Conservation (phyloP, 2,113 vertebrate species). For the Setophaga petechia region DNA sequence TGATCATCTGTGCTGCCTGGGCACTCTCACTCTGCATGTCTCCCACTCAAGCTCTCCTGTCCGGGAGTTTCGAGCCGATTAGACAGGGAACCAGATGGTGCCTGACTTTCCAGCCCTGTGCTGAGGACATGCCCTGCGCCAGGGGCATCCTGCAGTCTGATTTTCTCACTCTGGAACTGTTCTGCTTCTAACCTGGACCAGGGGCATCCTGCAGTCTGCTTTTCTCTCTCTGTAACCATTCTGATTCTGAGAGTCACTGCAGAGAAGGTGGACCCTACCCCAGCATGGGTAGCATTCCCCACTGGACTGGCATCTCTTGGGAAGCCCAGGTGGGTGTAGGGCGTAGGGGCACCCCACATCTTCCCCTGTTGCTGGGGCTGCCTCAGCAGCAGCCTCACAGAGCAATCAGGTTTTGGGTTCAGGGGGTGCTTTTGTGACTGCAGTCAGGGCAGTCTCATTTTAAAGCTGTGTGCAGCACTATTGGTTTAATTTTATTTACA, state of each 20-base stretch:
- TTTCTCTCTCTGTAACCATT: neutral
- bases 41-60: neutral
- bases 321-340: neutral
- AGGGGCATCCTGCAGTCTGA: neutral
- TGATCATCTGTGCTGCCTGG: neutral
- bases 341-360: neutral
- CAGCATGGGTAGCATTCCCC: neutral
- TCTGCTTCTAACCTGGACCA: neutral
- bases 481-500: constrained; percentile 58
- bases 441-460: neutral
- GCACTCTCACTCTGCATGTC: neutral
- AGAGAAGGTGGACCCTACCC: neutral
- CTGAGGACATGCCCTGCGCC: neutral
- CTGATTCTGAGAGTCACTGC: neutral
- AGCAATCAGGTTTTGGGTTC: neutral
- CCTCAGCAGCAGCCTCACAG: neutral
- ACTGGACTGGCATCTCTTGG: rapidly evolving
- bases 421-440: neutral
- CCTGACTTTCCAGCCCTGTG: neutral
- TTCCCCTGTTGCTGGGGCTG: neutral
- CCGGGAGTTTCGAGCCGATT: neutral
- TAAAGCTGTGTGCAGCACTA: neutral
- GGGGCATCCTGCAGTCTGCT: neutral
- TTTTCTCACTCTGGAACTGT: neutral
- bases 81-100: neutral